Base-by-base conservation (phyloP, 1,140 invertebrate species). In the Pseudomyrmex concolor region DNA sequence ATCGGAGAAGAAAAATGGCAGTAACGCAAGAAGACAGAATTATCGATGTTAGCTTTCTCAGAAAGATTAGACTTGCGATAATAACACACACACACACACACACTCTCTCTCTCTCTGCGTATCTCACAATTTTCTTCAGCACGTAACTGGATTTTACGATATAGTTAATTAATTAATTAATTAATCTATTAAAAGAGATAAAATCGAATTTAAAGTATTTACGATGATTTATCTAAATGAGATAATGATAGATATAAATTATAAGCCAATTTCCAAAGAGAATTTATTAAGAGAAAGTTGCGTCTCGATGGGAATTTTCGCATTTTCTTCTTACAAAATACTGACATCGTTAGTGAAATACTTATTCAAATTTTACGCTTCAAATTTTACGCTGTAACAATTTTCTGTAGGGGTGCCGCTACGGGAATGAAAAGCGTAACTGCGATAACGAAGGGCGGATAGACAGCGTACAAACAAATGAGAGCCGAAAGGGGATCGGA, bases 331-430 rank as follows among this genome's bases (percentile, higher is more conserved):
- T 57, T 80, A 15, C n/a, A 15, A 73, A 34, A 22, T 34, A 55
- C 55, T 59, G 67, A 70, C 66, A n/a, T 71, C 59, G 60, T 82
- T 82, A 82, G 78, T 15, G 59, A 9, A 55, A 34, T 34, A 34
- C 34, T 34, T 74, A 82, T 74, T 82, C 78, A 80, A 70, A 80
- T 80, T 70, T 70, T 70, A 74, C 70, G 59, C 25, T 74, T 59
- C 54, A 34, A 34, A 34, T 34, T 34, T 43, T 57, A n/a, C n/a
- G 68, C 70, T 81, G 76, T 62, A 59, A 51, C 15, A 55, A 83
- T 66, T 83, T 34, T 66, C 48, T 54, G 57, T 34, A 72, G 22
- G 5, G 34, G 34, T 34, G 62, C 25, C 19, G 71, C 48, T 13
- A 34, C 57, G 25, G 43, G 55, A 43, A 17, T 59, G 48, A 54